Evolutionary conservation across 2,888 invertebrate species (phyloP).

Genomic region (Caenorhabditis sp.): DNA sequence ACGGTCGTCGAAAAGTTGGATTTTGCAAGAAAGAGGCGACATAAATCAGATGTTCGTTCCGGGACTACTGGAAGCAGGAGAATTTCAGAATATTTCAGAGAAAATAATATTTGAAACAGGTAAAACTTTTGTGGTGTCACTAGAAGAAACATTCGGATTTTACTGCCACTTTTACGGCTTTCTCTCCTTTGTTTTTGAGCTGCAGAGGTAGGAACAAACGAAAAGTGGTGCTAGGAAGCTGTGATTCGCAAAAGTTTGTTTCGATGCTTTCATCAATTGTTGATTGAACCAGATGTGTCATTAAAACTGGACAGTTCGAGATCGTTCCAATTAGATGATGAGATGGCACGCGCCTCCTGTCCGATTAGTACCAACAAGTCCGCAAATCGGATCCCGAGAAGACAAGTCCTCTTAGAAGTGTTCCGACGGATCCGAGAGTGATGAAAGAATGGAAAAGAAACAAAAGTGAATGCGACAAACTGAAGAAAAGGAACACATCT

Average conservation of each 20-base stretch:
- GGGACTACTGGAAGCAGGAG: too few relatives aligned
- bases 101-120: neutral
- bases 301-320: neutral
- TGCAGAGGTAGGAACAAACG: neutral
- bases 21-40: neutral
- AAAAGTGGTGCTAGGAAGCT: neutral
- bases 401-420: neutral
- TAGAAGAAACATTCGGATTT: neutral
- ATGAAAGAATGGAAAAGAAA: conserved; percentile 29
- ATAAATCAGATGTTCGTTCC: neutral
- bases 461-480: conserved; percentile 36
- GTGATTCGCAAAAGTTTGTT: neutral
- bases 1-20: too few relatives aligned
- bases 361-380: conserved; percentile 1
- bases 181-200: neutral
- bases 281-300: neutral
- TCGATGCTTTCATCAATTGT: too few relatives aligned
- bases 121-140: neutral
- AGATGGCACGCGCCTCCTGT: neutral
- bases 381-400: neutral
- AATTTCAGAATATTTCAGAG: too few relatives aligned
- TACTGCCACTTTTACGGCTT: neutral
- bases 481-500: conserved; percentile 56
- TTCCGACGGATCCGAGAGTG: conserved; percentile 21
- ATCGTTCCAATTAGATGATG: neutral